Base-by-base conservation (phyloP, 2,113 vertebrate species). In the Ardeotis arabs region DNA sequence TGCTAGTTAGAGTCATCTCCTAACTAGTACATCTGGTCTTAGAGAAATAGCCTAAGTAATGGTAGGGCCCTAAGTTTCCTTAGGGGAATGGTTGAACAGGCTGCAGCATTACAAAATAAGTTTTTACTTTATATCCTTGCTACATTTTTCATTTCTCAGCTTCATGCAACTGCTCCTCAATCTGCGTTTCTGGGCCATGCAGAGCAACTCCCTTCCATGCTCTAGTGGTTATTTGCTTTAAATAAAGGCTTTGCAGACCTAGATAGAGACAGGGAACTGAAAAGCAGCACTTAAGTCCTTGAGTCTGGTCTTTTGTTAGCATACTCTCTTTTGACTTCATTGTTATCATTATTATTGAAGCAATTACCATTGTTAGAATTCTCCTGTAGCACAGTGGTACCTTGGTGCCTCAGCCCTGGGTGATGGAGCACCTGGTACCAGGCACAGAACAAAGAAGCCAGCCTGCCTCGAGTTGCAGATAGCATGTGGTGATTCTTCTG, bases 221-320 rank as follows among this genome's bases (percentile, higher is more conserved):
- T 86, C 31, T 44, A 29, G 44, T 50, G 45, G 27, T 77, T 73
- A 88, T 80, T 90, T 77, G 28, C 47, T 81, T 95, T 77, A 87
- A 47, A 95, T 62, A 77, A 85, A 95, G 59, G 64, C 45, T 87
- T 90, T 76, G 47, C 37, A 80, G 82, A 58, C 62, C 82, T 79
- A 78, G 66, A 13, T 59, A 79, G 70, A 79, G 35, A 56, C 21
- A 55, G 39, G 19, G 35, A 85, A 60, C 33, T 58, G 75, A 85
- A 95, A 95, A 88, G 70, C 49, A 53, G 70, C 39, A 25, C 62
- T 76, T 3, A 6, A 90, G 85, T 49, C 72, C 67, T 93, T 90
- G 90, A 92, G 88, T 94, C 70, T 12, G 7, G 5, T 73, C 75
- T 87, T 94, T 94, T 92, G 70, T 88, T 84, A 77, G 27, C 6